Conservation (phyloP, 2,888 invertebrate genomes). For the Ophion ellenae region DNA sequence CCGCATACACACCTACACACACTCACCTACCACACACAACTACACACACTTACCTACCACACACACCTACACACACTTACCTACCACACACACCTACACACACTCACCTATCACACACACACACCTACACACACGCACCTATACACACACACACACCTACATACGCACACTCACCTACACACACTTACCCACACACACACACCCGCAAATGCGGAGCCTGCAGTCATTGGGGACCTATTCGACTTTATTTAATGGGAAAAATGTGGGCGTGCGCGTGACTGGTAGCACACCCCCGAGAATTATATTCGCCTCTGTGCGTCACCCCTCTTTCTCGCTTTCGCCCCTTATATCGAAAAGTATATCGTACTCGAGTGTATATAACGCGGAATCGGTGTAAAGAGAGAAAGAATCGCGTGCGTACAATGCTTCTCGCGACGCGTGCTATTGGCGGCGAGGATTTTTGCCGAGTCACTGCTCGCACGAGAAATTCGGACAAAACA, state of each 20-base stretch:
- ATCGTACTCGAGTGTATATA: constrained; percentile 31
- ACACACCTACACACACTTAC: no score
- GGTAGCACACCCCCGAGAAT: constrained; percentile 67
- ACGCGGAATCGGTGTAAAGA: background rate
- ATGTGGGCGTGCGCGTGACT: constrained; percentile 74
- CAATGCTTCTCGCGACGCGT: constrained; percentile 6
- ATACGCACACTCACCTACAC: constrained; percentile 23
- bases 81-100: no score
- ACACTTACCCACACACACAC: background rate
- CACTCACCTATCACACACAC: no score
- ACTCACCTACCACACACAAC: no score
- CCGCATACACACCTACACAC: background rate
- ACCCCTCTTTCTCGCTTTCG: background rate
- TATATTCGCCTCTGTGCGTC: constrained; percentile 54
- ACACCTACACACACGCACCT: background rate
- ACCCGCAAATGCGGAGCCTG: constrained; percentile 66
- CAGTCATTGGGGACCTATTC: constrained; percentile 77
- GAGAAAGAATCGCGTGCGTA: background rate
- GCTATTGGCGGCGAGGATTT: no score
- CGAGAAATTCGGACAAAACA: background rate
- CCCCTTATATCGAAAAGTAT: constrained; percentile 48
- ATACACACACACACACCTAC: constrained; percentile 44
- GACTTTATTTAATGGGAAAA: constrained; percentile 75
- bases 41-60: no score
- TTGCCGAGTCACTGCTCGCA: background rate